These are phyloP conservation scores for Melopsittacus undulatus DNA, from an alignment of 2,797 vertebrate genomes.

Conservation along the genomic window DNA sequence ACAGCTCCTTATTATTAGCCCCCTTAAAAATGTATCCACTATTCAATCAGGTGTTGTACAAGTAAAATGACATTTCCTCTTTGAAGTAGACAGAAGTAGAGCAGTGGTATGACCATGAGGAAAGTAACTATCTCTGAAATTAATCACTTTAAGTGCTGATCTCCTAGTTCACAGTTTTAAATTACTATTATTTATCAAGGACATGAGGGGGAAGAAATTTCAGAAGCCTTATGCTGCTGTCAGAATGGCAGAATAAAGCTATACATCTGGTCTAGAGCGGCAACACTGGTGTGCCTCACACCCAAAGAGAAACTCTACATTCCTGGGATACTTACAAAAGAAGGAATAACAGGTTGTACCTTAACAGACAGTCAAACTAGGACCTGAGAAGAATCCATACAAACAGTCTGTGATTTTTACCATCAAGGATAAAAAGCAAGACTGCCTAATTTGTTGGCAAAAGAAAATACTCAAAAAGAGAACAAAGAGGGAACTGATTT, in stretches of 20 bases:
- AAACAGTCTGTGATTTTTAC: neutral
- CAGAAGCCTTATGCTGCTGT: neutral
- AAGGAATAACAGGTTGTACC: neutral
- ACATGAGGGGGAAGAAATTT: neutral
- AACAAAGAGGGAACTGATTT: neutral
- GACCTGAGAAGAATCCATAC: neutral
- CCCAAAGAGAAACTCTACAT: neutral
- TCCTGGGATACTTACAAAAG: neutral
- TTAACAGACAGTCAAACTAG: neutral
- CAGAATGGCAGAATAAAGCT: neutral
- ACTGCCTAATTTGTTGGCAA: neutral
- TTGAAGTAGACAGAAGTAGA: neutral
- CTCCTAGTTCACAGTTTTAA: neutral
- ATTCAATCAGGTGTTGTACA: neutral
- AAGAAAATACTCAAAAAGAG: neutral
- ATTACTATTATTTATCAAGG: neutral
- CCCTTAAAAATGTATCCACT: neutral
- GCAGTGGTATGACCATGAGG: neutral
- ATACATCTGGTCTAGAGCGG: neutral
- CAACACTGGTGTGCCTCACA: neutral
- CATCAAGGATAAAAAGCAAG: neutral
- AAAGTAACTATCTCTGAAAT: neutral
- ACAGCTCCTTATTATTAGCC: neutral
- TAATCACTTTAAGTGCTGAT: neutral
- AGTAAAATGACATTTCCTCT: neutral